These are phyloP conservation scores for Sorex maritimensis DNA, from an alignment of 2,797 vertebrate genomes.

Conservation along the genomic window DNA sequence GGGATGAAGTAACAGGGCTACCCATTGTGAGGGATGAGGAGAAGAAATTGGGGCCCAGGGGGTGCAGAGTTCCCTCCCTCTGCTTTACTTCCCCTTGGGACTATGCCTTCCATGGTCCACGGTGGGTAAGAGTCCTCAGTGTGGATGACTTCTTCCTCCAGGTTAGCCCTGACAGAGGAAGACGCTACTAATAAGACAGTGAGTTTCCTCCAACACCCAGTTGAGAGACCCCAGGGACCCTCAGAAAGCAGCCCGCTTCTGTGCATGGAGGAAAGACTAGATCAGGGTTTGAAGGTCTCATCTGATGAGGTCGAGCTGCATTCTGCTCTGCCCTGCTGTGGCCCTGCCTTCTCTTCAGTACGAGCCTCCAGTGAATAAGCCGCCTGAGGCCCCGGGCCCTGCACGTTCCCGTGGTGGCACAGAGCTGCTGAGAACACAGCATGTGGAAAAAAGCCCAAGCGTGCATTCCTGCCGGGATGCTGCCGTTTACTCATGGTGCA, in stretches of 20 bases:
- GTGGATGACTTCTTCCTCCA: background rate
- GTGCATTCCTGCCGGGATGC: background rate
- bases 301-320: conserved; percentile 2
- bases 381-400: background rate
- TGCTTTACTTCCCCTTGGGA: background rate
- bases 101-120: background rate
- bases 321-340: conserved; percentile 78
- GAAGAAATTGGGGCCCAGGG: too few relatives aligned
- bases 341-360: conserved; percentile 11
- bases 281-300: background rate
- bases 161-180: background rate
- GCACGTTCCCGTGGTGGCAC: background rate
- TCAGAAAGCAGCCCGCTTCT: conserved; percentile 53
- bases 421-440: background rate
- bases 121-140: background rate
- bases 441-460: background rate
- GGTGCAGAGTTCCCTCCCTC: background rate
- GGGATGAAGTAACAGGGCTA: background rate
- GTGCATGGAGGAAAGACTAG: conserved; percentile 61
- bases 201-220: background rate
- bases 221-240: background rate
- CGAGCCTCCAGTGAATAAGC: background rate
- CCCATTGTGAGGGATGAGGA: background rate
- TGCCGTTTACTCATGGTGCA: background rate
- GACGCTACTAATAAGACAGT: background rate